phyloP scores from a whole-genome alignment of 2,888 invertebrate genomes.

The Drosophila limbata region DNA sequence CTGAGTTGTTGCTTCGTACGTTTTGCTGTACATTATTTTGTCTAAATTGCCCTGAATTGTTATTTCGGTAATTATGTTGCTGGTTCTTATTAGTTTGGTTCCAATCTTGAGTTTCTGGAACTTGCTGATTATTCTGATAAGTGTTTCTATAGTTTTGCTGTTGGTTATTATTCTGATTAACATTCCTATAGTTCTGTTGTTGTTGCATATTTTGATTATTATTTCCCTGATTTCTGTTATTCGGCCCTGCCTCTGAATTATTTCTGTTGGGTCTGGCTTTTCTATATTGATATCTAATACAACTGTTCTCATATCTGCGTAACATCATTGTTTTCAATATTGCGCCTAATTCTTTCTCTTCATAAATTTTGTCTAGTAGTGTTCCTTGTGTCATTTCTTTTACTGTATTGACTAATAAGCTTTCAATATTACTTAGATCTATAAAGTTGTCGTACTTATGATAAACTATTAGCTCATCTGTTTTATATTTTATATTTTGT shows the following conservation, averaged over 20 bases:
- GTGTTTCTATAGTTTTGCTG: constrained; percentile 3
- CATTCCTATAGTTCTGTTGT: constrained; percentile 4
- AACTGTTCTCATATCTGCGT: too few relatives aligned
- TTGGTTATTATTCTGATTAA: constrained; percentile 4
- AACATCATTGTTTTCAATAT: too few relatives aligned
- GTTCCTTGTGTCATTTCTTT: constrained; percentile 9
- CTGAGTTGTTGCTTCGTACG: neutral
- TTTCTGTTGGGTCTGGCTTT: neutral
- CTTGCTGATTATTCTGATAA: constrained; percentile 3
- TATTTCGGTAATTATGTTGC: too few relatives aligned
- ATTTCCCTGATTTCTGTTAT: constrained; percentile 1
- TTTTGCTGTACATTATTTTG: neutral
- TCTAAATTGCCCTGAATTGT: too few relatives aligned
- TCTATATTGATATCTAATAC: too few relatives aligned
- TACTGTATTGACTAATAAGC: constrained; percentile 3
- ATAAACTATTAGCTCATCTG: constrained; percentile 6
- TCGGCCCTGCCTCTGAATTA: constrained; percentile 1
- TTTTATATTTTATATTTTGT: constrained; percentile 3
- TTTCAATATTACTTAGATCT: constrained; percentile 1
- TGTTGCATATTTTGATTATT: neutral
- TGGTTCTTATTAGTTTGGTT: neutral
- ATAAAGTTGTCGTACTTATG: neutral
- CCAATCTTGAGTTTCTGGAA: neutral
- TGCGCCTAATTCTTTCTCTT: neutral
- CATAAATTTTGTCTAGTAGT: constrained; percentile 5